Percentiles rank a stretch among this genome's conserved stretches.
These are phyloP conservation scores for Rhingia campestris DNA, from an alignment of 2,888 invertebrate genomes.

Conservation along the genomic window DNA sequence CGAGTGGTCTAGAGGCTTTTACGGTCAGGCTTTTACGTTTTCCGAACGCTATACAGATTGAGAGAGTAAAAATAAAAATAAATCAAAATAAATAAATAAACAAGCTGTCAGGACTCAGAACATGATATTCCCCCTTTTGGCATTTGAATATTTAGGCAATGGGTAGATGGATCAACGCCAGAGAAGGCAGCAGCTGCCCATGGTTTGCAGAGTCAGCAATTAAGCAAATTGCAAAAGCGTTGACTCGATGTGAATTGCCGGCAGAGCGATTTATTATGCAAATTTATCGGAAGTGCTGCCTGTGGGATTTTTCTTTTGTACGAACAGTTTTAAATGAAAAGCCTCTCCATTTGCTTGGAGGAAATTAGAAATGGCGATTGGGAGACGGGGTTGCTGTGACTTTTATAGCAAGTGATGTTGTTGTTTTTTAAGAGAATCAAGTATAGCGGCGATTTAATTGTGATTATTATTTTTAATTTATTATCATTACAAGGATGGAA, in stretches of 20 bases:
- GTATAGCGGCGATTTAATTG: too few species aligned
- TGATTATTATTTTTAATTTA: too few species aligned
- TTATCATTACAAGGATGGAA: too few species aligned
- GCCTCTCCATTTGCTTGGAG: slow-evolving; percentile 3
- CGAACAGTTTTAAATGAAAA: slow-evolving; percentile 12
- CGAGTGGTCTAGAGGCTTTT: neutral
- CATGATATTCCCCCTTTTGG: slow-evolving; percentile 14
- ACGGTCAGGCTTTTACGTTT: slow-evolving; percentile 15
- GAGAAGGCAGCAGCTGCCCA: neutral
- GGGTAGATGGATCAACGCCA: slow-evolving; percentile 1
- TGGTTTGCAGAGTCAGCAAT: slow-evolving; percentile 56
- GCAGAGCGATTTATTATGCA: slow-evolving; percentile 71
- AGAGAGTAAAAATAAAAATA: slow-evolving; percentile 19
- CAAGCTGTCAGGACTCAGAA: slow-evolving; percentile 45
- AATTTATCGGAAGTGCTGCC: slow-evolving; percentile 58
- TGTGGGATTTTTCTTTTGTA: slow-evolving; percentile 22
- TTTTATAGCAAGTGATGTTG: too few species aligned
- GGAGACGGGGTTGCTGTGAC: too few species aligned
- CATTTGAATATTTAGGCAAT: slow-evolving; percentile 47
- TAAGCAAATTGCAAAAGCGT: slow-evolving; percentile 71
- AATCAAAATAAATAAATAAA: slow-evolving; percentile 55
- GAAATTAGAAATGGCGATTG: slow-evolving; percentile 7
- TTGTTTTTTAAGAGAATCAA: too few species aligned
- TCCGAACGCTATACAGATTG: too few species aligned
- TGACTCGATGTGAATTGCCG: slow-evolving; percentile 64